Conservation (phyloP, 1,140 invertebrate genomes). For the Drosophila gunungcola region DNA sequence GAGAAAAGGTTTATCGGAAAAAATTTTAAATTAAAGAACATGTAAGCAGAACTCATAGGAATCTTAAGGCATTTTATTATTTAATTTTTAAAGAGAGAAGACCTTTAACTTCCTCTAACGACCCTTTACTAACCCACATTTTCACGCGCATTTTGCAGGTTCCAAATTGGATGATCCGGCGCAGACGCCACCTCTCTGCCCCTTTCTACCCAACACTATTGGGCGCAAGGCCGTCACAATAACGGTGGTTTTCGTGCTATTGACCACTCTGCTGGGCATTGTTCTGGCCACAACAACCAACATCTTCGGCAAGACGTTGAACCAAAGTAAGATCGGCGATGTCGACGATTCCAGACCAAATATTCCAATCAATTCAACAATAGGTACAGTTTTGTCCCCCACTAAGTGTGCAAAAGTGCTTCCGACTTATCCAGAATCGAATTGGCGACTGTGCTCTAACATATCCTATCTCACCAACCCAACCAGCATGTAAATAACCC, state of each 20-base stretch:
- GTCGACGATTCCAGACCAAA: slow-evolving; percentile 82
- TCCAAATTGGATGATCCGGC: slow-evolving; percentile 47
- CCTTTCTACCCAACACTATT: slow-evolving; percentile 58
- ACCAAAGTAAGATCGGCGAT: slow-evolving; percentile 83
- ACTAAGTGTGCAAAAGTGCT: slow-evolving; percentile 42
- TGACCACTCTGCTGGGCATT: slow-evolving; percentile 54
- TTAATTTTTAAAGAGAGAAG: background rate
- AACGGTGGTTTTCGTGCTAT: slow-evolving; percentile 51
- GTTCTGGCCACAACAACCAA: slow-evolving; percentile 61
- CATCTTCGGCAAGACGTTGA: slow-evolving; percentile 63
- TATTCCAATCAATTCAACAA: slow-evolving; percentile 85
- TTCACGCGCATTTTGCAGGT: slow-evolving; percentile 21
- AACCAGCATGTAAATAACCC: slow-evolving; percentile 22
- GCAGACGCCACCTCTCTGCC: slow-evolving; percentile 46
- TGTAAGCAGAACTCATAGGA: background rate
- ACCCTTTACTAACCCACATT: slow-evolving; percentile 3
- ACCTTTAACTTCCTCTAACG: too few relatives aligned
- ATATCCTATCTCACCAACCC: background rate
- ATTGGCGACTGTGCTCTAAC: slow-evolving; percentile 32
- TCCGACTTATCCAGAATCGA: slow-evolving; percentile 21
- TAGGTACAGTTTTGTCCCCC: slow-evolving; percentile 81
- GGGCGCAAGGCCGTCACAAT: slow-evolving; percentile 66
- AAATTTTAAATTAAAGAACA: background rate
- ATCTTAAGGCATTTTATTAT: background rate
- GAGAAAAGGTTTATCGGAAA: too few relatives aligned